A percentile compares a stretch with the other conserved stretches of the same genome.
Conservation (phyloP, 2,888 invertebrate genomes). For the Sepiola atlantica region DNA sequence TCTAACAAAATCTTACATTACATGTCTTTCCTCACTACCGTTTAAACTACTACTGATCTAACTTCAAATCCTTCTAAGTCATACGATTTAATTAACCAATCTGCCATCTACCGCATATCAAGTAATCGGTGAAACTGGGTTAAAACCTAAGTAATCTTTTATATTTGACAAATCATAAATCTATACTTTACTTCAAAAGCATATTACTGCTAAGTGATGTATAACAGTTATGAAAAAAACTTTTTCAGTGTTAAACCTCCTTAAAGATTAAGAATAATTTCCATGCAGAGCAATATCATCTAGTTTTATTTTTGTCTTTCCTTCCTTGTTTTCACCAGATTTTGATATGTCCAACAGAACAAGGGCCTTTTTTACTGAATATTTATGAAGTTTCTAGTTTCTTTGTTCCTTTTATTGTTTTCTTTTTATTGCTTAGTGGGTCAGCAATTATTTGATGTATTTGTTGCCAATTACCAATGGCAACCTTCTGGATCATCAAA, state of each 20-base stretch:
- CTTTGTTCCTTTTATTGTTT: neutral
- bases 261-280: neutral
- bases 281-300: neutral
- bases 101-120: neutral
- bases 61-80: neutral
- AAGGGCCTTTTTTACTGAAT: neutral
- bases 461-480: neutral
- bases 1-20: too few relatives aligned
- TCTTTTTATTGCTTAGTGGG: neutral
- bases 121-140: neutral
- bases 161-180: neutral
- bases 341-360: neutral
- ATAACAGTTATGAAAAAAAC: neutral
- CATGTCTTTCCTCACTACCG: too few relatives aligned
- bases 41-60: too few relatives aligned
- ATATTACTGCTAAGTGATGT: too few relatives aligned
- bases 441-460: neutral
- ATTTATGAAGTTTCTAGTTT: constrained; percentile 5
- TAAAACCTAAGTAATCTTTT: too few relatives aligned
- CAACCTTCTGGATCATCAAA: neutral
- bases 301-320: neutral
- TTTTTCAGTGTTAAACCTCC: too few relatives aligned
- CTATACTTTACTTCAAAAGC: neutral
- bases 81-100: neutral
- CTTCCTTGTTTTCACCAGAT: neutral